Percentiles rank a stretch among this genome's conserved stretches.
Conservation (phyloP, 2,113 vertebrate species). For the Phoxinus phoxinus region DNA sequence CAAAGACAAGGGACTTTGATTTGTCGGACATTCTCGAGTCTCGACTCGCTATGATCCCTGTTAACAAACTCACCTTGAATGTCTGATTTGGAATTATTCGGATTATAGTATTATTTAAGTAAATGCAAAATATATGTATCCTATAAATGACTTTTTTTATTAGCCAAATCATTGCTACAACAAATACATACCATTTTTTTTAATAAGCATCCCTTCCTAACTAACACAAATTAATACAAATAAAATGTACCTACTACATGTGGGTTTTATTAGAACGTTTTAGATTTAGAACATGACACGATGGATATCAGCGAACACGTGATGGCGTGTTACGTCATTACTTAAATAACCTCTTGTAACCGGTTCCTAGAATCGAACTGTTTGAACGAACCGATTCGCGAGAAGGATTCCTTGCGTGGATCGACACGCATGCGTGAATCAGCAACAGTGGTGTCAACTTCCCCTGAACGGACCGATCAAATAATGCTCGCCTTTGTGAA, state of each 20-base stretch:
- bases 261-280: neutral
- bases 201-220: neutral
- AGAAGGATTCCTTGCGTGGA: neutral
- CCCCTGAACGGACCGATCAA: neutral
- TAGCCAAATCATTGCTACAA: neutral
- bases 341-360: neutral
- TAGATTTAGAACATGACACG: neutral
- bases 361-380: neutral
- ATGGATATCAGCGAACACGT: neutral
- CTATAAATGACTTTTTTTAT: neutral
- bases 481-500: neutral
- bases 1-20: too few species aligned
- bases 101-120: neutral
- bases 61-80: neutral
- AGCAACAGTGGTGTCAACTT: neutral
- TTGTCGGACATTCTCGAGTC: neutral
- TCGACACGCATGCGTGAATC: constrained; percentile 12
- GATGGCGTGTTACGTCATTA: neutral
- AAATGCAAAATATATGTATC: neutral
- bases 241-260: neutral
- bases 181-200: neutral
- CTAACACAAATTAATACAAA: neutral
- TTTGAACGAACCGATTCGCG: constrained; percentile 7
- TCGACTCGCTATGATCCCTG: neutral
- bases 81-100: too few species aligned